Conservation (phyloP, 2,797 vertebrate species). For the Danio aesculapii region DNA sequence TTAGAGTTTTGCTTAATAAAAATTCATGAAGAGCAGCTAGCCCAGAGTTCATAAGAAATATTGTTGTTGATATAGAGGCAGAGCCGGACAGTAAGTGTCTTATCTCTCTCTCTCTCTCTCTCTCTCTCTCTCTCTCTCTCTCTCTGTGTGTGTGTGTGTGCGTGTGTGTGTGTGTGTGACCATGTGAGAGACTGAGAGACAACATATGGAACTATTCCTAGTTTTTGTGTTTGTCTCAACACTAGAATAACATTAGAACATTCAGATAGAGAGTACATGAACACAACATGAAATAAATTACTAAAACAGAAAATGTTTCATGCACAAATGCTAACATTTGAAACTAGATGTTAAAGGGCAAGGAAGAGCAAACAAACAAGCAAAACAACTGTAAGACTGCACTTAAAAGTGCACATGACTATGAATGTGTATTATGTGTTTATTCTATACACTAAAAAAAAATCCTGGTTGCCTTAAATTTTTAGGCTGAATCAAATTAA, state of each 20-base stretch:
- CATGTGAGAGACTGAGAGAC: neutral
- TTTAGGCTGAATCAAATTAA: no score
- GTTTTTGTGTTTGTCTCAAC: constrained; percentile 32
- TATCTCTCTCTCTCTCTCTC: constrained; percentile 26
- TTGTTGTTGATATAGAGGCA: constrained; percentile 77
- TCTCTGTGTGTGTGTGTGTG: constrained; percentile 48
- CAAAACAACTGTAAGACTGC: no score
- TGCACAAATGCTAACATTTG: no score
- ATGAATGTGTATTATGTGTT: no score
- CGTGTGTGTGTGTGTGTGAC: constrained; percentile 21
- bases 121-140: constrained; percentile 52
- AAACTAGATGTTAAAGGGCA: no score
- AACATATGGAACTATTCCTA: constrained; percentile 15
- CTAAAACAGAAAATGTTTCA: no score
- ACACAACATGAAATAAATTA: no score
- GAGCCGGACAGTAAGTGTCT: constrained; percentile 55
- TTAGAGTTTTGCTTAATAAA: constrained; percentile 99
- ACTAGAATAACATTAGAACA: neutral
- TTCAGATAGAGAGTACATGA: no score
- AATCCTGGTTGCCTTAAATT: no score
- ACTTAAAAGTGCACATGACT: no score
- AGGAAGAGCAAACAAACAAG: no score
- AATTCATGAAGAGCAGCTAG: constrained; percentile 97
- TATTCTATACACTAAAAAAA: no score
- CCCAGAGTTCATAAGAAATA: constrained; percentile 93